These are phyloP conservation scores for Aptenodytes patagonicus DNA, from an alignment of 2,113 vertebrate species.

Conservation along the genomic window DNA sequence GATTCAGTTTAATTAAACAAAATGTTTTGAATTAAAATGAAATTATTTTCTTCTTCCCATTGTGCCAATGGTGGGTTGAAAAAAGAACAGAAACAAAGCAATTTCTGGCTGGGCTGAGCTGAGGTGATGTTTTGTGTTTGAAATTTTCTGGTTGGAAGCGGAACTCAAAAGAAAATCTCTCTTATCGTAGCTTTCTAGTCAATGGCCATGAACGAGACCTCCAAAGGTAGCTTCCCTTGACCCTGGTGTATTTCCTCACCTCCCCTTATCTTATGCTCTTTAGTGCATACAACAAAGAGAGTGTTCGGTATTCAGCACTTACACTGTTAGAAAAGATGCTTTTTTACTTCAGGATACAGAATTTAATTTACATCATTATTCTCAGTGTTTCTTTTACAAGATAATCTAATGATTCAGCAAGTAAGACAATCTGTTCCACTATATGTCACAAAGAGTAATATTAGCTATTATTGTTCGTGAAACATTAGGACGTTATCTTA, in stretches of 20 bases:
- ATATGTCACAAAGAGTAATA: not conserved
- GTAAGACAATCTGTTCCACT: not conserved
- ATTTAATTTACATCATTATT: not conserved
- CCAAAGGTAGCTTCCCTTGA: not conserved
- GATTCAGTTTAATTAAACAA: not conserved
- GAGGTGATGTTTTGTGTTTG: not conserved
- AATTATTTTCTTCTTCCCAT: not conserved
- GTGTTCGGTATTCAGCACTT: not conserved
- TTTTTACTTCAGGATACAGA: not conserved
- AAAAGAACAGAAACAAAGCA: not conserved
- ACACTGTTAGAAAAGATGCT: not conserved
- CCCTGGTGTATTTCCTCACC: not conserved
- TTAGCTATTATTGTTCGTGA: not conserved
- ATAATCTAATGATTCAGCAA: constrained; percentile 1
- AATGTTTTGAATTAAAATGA: not conserved
- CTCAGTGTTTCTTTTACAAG: not conserved
- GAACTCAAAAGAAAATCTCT: not conserved
- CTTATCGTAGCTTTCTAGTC: not conserved
- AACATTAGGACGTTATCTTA: not conserved
- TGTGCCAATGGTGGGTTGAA: not conserved
- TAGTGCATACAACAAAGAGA: not conserved
- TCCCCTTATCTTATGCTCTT: not conserved
- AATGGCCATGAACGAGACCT: not conserved
- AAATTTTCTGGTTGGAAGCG: not conserved
- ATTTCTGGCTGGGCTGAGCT: not conserved